Evolutionary conservation across 1,140 invertebrate species (phyloP).

Genomic region (Sinella curviseta): DNA sequence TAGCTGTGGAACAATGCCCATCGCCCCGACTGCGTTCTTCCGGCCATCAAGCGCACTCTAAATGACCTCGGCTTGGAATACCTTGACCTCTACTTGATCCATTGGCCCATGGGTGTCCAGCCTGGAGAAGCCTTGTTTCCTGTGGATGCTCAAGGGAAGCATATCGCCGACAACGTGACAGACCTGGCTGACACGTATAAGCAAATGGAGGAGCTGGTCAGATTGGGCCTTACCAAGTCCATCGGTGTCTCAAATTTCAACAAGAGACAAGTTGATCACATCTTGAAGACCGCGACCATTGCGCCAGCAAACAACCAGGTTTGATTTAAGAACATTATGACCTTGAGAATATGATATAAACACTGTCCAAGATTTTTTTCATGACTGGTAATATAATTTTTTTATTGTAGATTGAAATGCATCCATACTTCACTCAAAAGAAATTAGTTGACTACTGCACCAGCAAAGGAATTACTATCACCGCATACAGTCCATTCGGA

Average conservation of each 20-base stretch:
- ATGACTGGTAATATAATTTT: not conserved
- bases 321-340: no score
- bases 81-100: slow-evolving; percentile 78
- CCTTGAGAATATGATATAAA: slow-evolving; percentile 1
- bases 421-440: slow-evolving; percentile 52
- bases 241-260: slow-evolving; percentile 58
- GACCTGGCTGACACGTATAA: slow-evolving; percentile 46
- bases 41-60: slow-evolving; percentile 66
- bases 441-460: slow-evolving; percentile 51
- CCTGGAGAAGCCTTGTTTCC: slow-evolving; percentile 56
- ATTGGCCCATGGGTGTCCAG: slow-evolving; percentile 79
- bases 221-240: slow-evolving; percentile 52
- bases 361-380: not conserved
- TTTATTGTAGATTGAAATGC: slow-evolving; percentile 50
- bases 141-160: slow-evolving; percentile 57
- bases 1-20: slow-evolving; percentile 73
- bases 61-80: slow-evolving; percentile 70
- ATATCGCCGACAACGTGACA: slow-evolving; percentile 52
- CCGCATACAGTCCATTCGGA: slow-evolving; percentile 73
- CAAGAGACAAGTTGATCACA: slow-evolving; percentile 50
- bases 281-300: slow-evolving; percentile 52
- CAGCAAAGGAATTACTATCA: slow-evolving; percentile 48
- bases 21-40: slow-evolving; percentile 63
- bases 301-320: slow-evolving; percentile 61
- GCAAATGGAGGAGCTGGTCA: slow-evolving; percentile 53